Base-by-base conservation (phyloP, 2,113 vertebrate genomes). In the Anhinga anhinga region DNA sequence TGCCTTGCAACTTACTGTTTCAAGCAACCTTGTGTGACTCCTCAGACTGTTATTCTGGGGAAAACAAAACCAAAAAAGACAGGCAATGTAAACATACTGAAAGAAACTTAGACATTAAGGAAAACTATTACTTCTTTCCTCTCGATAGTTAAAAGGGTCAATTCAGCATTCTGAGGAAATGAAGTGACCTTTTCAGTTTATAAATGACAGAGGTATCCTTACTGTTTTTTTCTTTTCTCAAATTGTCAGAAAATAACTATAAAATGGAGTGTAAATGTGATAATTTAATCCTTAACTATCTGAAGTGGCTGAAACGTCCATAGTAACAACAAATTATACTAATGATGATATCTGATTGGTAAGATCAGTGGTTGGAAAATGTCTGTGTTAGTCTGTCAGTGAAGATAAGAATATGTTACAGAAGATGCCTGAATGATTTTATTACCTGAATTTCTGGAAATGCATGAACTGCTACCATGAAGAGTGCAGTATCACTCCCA, bases 71-170 rank as follows among this genome's bases (percentile, higher is more conserved):
- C 11, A 45, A 67, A 70, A 63, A 47, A 17, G 38, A 0, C 11
- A 42, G 25, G 5, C 11, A 58, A 58, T 1, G 4, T 25, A 82
- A 88, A 47, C 10, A 52, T 8, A 67, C 3, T 27, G 23, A 67
- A 58, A 87, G 13, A 67, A 59, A 40, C 0, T 52, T 56, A 71
- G 12, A 27, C 10, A 26, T 44, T 53, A 77, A 50, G 5, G 10
- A 40, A 94, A 83, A 86, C 15, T 45, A 29, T 25, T 25, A 55
- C 1, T 7, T 88, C 5, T 70, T 63, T 65, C 19, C 13, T 91
- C 20, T 52, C 2, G 0, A 7, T 52, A 29, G 5, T 44, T 84
- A 69, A n/a, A 91, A 78, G 5, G 1, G 8, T 3, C 16, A 5
- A 70, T 81, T 56, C 27, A 17, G 6, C 27, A 74, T 45, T 72